These are phyloP conservation scores for Sturmia bella DNA, from an alignment of 2,888 invertebrate species.

Conservation along the genomic window DNA sequence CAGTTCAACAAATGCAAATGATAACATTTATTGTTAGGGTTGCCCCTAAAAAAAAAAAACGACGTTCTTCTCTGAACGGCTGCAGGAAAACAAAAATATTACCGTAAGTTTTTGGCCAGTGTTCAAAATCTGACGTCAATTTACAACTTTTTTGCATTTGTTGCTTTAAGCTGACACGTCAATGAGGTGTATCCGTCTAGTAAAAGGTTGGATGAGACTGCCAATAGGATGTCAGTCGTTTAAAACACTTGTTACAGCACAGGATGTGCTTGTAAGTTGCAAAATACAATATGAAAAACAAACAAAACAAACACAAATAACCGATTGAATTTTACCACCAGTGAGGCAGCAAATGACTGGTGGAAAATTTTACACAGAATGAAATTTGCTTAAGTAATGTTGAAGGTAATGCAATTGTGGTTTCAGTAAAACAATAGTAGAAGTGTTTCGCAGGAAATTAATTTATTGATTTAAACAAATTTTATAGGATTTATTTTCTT, in stretches of 20 bases:
- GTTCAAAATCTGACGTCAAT: constrained; percentile 56
- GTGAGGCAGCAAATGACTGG: neutral
- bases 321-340: constrained; percentile 8
- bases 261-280: constrained; percentile 57
- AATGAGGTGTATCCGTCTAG: constrained; percentile 15
- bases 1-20: constrained; percentile 53
- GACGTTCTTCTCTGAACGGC: neutral
- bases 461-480: neutral
- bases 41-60: constrained; percentile 1
- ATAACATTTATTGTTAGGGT: constrained; percentile 41
- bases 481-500: constrained; percentile 26
- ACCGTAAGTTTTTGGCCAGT: constrained; percentile 52
- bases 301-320: constrained; percentile 9
- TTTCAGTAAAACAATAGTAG: neutral
- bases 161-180: constrained; percentile 12
- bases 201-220: neutral
- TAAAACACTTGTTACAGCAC: constrained; percentile 68
- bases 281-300: constrained; percentile 22
- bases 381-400: no score
- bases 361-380: no score
- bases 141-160: constrained; percentile 10
- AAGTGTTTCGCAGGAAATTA: neutral
- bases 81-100: constrained; percentile 21
- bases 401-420: no score
- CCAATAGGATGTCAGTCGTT: constrained; percentile 60